Base-by-base conservation (phyloP, 2,797 vertebrate species). In the Miichthys miiuy region DNA sequence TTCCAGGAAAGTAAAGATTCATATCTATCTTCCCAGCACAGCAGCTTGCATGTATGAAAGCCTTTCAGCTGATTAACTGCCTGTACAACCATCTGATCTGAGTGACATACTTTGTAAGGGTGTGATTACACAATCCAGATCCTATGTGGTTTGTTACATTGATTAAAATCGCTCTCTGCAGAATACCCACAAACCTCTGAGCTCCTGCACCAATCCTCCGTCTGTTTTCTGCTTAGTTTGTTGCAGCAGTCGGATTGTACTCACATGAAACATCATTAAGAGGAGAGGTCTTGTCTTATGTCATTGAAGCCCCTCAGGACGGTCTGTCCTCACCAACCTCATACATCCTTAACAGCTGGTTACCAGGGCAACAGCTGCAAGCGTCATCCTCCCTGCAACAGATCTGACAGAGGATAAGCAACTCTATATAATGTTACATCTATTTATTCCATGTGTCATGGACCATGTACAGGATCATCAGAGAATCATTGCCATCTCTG, bases 301-400 rank as follows among this genome's bases (percentile, higher is more conserved):
- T 68, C 41, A 54, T 41, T 3, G 25, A 25, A 46, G 46, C 20
- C 56, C 34, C 48, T 60, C 47, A 7, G 65, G 65, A 76, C 50
- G 0, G 4, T 50, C 72, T 68, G 64, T 75, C 61, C 64, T 55
- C 47, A 21, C 11, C 56, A 3, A 5, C 8, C 55, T 38, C 8
- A 38, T 42, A 23, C 61, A 10, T 70, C 44, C 51, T 70, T 57
- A 55, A 57, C 52, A 56, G 67, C 51, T 30, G 67, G 67, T 77
- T 57, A 51, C 75, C 21, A 20, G 1, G 60, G 67, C 52, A 57
- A 77, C 75, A 11, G 68, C 54, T 51, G 61, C 13, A 0, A 27
- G 67, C 23, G 7, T 25, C 75, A 71, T 58, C 54, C 61, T 42
- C 44, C 13, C n/a, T 12, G 6, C 47, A 23, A 25, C 60, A 25